A percentile compares a stretch with the other conserved stretches of the same genome.
These are phyloP conservation scores for Cyaniris semiargus DNA, from an alignment of 2,888 invertebrate genomes.

Conservation along the genomic window DNA sequence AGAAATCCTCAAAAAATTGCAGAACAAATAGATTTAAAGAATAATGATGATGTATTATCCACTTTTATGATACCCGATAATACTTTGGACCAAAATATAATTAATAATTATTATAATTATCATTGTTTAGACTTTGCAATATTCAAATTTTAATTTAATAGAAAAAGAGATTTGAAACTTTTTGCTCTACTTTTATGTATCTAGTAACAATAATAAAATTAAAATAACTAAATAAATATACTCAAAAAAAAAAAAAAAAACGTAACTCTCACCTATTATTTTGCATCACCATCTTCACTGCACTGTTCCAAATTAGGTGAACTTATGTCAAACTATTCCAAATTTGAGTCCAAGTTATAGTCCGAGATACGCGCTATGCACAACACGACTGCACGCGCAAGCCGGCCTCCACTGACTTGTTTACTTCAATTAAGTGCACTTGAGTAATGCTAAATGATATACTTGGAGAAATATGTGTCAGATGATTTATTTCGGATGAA, in stretches of 20 bases:
- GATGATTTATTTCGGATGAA: neutral
- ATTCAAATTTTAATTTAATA: too few relatives aligned
- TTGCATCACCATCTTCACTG: conserved; percentile 19
- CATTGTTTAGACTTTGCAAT: too few relatives aligned
- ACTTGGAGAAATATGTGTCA: neutral
- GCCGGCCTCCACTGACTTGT: neutral
- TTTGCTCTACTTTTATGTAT: too few relatives aligned
- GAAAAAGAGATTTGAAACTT: too few relatives aligned
- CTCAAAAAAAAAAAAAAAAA: too few relatives aligned
- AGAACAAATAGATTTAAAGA: too few relatives aligned
- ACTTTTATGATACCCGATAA: too few relatives aligned
- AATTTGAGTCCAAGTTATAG: neutral
- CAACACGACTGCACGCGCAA: conserved; percentile 4
- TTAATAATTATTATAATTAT: too few relatives aligned
- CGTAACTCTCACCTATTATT: neutral
- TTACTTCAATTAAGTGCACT: conserved; percentile 7
- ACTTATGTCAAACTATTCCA: neutral
- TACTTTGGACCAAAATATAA: too few relatives aligned
- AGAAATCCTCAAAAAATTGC: neutral
- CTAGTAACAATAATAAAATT: too few relatives aligned
- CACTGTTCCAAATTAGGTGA: neutral
- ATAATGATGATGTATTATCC: too few relatives aligned
- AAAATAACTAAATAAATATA: too few relatives aligned
- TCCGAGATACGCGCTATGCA: neutral
- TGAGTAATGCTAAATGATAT: neutral